phyloP scores from a whole-genome alignment of 2,888 invertebrate species.

The Leucania comma region DNA sequence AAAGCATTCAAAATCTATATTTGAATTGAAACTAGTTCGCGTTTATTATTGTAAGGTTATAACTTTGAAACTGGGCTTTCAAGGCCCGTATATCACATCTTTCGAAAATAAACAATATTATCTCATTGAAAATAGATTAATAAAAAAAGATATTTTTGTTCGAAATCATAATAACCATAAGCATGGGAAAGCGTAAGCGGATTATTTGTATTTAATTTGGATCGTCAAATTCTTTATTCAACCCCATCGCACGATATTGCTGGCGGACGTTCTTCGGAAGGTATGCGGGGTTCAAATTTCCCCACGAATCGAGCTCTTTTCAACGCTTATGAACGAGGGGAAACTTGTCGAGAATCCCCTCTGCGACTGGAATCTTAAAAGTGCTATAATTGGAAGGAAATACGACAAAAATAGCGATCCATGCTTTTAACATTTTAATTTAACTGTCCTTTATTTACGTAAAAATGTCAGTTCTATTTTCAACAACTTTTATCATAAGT shows the following conservation, averaged over 20 bases:
- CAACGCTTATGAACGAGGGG: slow-evolving; percentile 45
- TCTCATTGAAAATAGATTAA: slow-evolving; percentile 18
- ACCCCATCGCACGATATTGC: slow-evolving; percentile 43
- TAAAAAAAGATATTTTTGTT: slow-evolving; percentile 37
- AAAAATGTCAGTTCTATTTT: not conserved
- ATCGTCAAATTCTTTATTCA: slow-evolving; percentile 43
- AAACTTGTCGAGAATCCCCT: slow-evolving; percentile 25
- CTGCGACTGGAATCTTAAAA: slow-evolving; percentile 35
- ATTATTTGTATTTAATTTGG: slow-evolving; percentile 57
- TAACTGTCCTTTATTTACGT: not conserved
- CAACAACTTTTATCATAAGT: not conserved
- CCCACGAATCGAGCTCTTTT: slow-evolving; percentile 43
- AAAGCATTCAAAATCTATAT: slow-evolving; percentile 26
- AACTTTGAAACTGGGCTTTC: slow-evolving; percentile 16
- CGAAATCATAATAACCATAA: slow-evolving; percentile 11
- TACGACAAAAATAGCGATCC: slow-evolving; percentile 3
- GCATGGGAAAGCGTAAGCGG: slow-evolving; percentile 38
- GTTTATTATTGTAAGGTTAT: slow-evolving; percentile 1
- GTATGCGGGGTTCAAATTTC: slow-evolving; percentile 50
- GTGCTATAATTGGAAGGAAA: slow-evolving; percentile 36
- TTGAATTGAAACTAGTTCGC: slow-evolving; percentile 14
- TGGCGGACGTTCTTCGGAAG: slow-evolving; percentile 12
- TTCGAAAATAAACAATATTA: slow-evolving; percentile 12
- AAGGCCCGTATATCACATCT: not conserved
- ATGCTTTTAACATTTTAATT: slow-evolving; percentile 9